A percentile compares a stretch with the other conserved stretches of the same genome.
Evolutionary conservation across 2,888 invertebrate species (phyloP).

Genomic region (Dugesia japonica): DNA sequence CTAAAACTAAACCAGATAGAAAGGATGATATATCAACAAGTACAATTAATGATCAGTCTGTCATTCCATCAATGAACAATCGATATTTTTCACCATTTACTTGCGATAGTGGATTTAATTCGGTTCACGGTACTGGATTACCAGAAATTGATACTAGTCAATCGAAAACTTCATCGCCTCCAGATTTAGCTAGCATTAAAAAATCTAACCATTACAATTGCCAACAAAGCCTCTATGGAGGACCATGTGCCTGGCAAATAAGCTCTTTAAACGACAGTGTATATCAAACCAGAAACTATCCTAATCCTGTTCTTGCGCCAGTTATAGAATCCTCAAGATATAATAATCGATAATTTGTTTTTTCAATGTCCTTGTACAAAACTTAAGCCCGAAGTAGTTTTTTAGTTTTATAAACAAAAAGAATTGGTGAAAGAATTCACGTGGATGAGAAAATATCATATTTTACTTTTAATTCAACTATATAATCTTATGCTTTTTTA

Average conservation of each 20-base stretch:
- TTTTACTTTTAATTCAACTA: not conserved
- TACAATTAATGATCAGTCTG: slow-evolving; percentile 14
- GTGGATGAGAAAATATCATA: not conserved
- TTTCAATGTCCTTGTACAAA: not conserved
- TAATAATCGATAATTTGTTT: not conserved
- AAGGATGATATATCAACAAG: slow-evolving; percentile 8
- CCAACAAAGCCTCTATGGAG: not conserved
- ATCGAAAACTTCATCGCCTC: slow-evolving; percentile 1
- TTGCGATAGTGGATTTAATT: not conserved
- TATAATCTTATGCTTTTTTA: slow-evolving; percentile 1
- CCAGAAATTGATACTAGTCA: not conserved
- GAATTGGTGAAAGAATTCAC: too few species aligned
- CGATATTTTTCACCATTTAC: slow-evolving; percentile 16
- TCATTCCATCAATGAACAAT: slow-evolving; percentile 20
- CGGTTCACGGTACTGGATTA: not conserved
- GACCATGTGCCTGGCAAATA: slow-evolving; percentile 8
- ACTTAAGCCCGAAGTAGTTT: not conserved
- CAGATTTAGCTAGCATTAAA: not conserved
- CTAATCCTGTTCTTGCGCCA: not conserved
- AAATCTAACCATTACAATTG: not conserved
- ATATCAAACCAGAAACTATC: slow-evolving; percentile 12
- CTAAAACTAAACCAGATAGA: not conserved
- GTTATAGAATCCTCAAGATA: not conserved
- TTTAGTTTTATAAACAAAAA: not conserved
- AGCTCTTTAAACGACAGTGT: not conserved